Percentiles rank a stretch among this genome's conserved stretches.
Evolutionary conservation across 2,888 invertebrate species (phyloP).

Genomic region (Hydriomena furcata): DNA sequence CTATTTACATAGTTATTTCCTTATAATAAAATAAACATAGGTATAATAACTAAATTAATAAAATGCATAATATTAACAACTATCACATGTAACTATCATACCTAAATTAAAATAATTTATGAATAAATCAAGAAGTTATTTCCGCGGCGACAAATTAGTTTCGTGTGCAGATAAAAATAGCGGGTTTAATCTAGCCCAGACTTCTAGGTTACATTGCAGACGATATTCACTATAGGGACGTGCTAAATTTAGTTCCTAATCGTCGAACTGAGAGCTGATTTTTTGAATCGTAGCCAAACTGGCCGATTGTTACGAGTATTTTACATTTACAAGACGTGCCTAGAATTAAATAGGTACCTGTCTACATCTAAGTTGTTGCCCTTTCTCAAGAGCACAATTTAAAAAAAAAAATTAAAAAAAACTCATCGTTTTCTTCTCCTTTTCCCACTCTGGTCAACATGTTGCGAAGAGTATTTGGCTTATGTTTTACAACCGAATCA

Average conservation of each 20-base stretch:
- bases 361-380: constrained; percentile 5
- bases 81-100: too few species aligned
- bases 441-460: too few species aligned
- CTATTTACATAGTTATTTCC: too few species aligned
- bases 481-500: too few species aligned
- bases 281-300: constrained; percentile 68
- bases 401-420: constrained; percentile 1
- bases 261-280: constrained; percentile 48
- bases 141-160: too few species aligned
- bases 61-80: too few species aligned
- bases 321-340: constrained; percentile 57
- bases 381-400: too few species aligned
- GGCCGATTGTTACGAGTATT: constrained; percentile 43
- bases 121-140: too few species aligned
- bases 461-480: too few species aligned
- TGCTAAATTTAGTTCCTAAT: constrained; percentile 39
- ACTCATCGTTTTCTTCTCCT: background rate
- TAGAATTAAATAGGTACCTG: constrained; percentile 45
- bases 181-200: background rate
- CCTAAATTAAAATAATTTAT: too few species aligned
- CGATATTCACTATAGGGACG: constrained; percentile 19
- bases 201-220: constrained; percentile 14
- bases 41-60: too few species aligned
- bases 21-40: too few species aligned
- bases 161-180: background rate